Evolutionary conservation across 2,888 invertebrate species (phyloP).

Genomic region (Meloe dianella): DNA sequence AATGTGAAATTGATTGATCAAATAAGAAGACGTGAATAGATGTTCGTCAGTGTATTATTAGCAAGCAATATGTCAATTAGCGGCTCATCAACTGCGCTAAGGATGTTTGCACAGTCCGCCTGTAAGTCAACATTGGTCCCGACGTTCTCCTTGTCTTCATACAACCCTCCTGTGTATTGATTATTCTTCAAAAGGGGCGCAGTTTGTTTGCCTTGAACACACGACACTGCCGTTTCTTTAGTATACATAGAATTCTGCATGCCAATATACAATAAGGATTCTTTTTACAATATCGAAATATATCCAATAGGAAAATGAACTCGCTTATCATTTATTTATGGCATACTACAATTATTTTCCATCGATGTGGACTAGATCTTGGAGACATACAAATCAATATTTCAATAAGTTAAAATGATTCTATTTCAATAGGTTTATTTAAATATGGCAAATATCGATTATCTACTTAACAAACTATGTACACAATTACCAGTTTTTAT

Average conservation of each 20-base stretch:
- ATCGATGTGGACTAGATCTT: not conserved
- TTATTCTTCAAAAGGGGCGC: conserved; percentile 49
- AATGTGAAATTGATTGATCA: conserved; percentile 8
- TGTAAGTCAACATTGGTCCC: conserved; percentile 46
- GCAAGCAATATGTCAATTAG: conserved; percentile 43
- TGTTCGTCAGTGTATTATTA: conserved; percentile 29
- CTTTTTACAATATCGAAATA: conserved; percentile 18
- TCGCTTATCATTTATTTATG: conserved; percentile 23
- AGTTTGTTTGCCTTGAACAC: conserved; percentile 51
- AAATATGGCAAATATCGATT: not conserved
- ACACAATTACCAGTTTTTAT: too few relatives aligned
- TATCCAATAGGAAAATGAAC: conserved; percentile 14
- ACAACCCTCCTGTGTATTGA: conserved; percentile 48
- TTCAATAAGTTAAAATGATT: not conserved
- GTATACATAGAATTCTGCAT: conserved; percentile 37
- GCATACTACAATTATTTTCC: conserved; percentile 4
- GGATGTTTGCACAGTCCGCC: conserved; percentile 44
- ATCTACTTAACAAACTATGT: not conserved
- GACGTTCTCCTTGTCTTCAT: conserved; percentile 41
- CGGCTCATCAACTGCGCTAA: conserved; percentile 42
- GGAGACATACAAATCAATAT: conserved; percentile 20
- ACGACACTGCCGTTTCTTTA: conserved; percentile 48
- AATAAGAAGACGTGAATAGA: not conserved
- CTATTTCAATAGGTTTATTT: not conserved
- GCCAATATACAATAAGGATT: conserved; percentile 33